Evolutionary conservation across 1,140 invertebrate genomes (phyloP).

Genomic region (Achatina immaculata): DNA sequence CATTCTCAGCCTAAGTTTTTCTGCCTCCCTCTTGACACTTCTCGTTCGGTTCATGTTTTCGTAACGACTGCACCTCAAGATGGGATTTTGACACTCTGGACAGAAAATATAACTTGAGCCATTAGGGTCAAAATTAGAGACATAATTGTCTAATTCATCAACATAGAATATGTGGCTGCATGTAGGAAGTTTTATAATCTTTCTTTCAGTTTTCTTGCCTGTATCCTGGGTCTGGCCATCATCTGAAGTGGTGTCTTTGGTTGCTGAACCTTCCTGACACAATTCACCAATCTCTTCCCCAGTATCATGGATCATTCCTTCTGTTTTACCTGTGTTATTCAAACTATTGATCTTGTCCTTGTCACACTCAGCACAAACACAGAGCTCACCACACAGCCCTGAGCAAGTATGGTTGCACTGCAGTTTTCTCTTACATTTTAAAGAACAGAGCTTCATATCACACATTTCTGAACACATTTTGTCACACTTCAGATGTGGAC

Average conservation of each 20-base stretch:
- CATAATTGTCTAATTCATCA: conserved; percentile 6
- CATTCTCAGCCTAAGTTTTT: background rate
- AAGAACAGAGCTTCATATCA: conserved; percentile 72
- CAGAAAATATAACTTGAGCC: background rate
- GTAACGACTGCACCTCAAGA: conserved; percentile 1
- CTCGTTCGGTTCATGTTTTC: background rate
- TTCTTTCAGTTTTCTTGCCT: background rate
- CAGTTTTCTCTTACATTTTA: conserved; percentile 67
- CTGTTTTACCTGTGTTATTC: too few relatives aligned
- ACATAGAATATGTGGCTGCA: conserved; percentile 17
- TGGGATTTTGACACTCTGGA: background rate
- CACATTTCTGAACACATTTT: conserved; percentile 76
- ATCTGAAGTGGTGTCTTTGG: background rate
- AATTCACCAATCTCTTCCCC: background rate
- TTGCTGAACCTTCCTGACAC: background rate
- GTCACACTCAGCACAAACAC: conserved; percentile 56
- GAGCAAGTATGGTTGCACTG: conserved; percentile 77
- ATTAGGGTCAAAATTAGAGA: conserved; percentile 4
- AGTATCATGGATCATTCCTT: background rate
- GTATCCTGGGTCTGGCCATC: background rate
- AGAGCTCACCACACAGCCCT: conserved; percentile 76
- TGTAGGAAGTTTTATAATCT: background rate
- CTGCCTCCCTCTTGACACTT: background rate
- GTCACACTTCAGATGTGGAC: conserved; percentile 75
- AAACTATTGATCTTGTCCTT: background rate